Evolutionary conservation across 2,888 invertebrate species (phyloP).

Genomic region (Hirtodrosophila confusa): DNA sequence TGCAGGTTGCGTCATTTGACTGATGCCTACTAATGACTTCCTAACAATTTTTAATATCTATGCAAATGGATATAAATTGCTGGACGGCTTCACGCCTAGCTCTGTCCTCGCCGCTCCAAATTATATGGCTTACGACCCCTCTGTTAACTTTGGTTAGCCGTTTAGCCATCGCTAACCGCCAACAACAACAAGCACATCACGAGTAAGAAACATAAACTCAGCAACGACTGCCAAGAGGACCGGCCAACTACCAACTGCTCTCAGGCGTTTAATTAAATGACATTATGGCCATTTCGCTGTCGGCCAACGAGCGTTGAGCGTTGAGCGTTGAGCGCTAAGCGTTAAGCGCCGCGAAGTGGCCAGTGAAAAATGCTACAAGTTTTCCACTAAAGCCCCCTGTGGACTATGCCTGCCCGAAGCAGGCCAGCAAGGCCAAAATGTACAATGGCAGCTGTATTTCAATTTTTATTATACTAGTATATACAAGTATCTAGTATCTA

Average conservation of each 20-base stretch:
- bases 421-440: constrained; percentile 42
- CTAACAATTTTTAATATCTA: constrained; percentile 82
- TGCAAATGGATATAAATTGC: constrained; percentile 81
- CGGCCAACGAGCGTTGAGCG: constrained; percentile 31
- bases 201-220: constrained; percentile 22
- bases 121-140: constrained; percentile 36
- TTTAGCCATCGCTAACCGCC: constrained; percentile 69
- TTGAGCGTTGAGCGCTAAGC: constrained; percentile 24
- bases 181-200: constrained; percentile 28
- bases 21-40: constrained; percentile 81
- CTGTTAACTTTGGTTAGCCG: constrained; percentile 72
- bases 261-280: constrained; percentile 80
- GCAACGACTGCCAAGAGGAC: constrained; percentile 14
- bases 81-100: constrained; percentile 57
- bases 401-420: constrained; percentile 14
- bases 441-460: constrained; percentile 71
- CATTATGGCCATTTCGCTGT: constrained; percentile 72
- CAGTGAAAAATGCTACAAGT: constrained; percentile 66
- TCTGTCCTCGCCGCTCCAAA: constrained; percentile 28
- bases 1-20: constrained; percentile 80
- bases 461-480: constrained; percentile 56
- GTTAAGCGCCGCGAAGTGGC: constrained; percentile 46
- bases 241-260: constrained; percentile 66
- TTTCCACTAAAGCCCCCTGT: constrained; percentile 41
- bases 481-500: constrained; percentile 13